Conservation (phyloP, 2,797 vertebrate species). For the Crocidura indochinensis region DNA sequence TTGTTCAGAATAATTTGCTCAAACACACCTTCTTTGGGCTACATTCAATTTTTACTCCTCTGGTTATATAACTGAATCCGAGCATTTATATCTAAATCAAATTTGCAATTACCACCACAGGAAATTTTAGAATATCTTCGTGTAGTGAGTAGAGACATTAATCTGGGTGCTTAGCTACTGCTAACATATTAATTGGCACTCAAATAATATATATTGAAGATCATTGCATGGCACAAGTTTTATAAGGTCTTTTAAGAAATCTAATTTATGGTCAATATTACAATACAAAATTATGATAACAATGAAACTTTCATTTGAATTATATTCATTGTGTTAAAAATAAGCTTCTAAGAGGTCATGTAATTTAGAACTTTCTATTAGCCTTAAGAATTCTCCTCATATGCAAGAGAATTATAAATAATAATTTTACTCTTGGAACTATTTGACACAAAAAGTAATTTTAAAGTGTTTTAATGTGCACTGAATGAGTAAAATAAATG, state of each 20-base stretch:
- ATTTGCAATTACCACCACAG: constrained; percentile 68
- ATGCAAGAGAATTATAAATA: constrained; percentile 47
- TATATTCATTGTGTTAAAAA: constrained; percentile 39
- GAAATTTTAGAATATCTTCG: constrained; percentile 73
- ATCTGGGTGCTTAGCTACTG: constrained; percentile 61
- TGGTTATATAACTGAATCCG: constrained; percentile 57
- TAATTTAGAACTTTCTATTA: constrained; percentile 54
- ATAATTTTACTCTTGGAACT: constrained; percentile 23
- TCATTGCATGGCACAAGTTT: neutral
- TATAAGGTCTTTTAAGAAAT: constrained; percentile 18
- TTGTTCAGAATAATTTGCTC: neutral
- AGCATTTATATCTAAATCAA: constrained; percentile 71
- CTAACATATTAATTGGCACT: constrained; percentile 78
- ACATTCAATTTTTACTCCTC: constrained; percentile 43
- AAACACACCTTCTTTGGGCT: constrained; percentile 51
- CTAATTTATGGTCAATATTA: constrained; percentile 45
- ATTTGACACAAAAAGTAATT: constrained; percentile 10
- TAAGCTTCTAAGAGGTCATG: constrained; percentile 24
- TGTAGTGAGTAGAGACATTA: constrained; percentile 65
- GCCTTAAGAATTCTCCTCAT: constrained; percentile 46
- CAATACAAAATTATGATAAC: constrained; percentile 41
- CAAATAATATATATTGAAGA: constrained; percentile 37
- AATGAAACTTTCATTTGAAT: constrained; percentile 65
- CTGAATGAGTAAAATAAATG: constrained; percentile 43
- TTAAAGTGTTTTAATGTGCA: constrained; percentile 36